A percentile compares a stretch with the other conserved stretches of the same genome.
Conservation (phyloP, 2,888 invertebrate species). For the Caenorhabditis imperialis region DNA sequence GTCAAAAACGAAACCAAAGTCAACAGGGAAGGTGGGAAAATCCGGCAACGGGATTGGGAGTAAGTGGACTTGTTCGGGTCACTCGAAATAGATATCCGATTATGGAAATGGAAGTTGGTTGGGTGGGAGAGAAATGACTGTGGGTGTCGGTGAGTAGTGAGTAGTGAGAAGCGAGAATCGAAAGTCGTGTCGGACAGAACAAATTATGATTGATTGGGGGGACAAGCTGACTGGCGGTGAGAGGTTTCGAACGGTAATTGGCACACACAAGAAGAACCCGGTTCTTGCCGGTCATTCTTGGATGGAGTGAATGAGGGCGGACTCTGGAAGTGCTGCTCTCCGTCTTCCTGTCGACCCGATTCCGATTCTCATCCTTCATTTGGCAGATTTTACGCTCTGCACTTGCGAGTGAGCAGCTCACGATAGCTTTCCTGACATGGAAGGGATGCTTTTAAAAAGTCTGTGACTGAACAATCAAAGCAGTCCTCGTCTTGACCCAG, state of each 20-base stretch:
- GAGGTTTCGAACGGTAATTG: constrained; percentile 53
- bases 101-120: constrained; percentile 30
- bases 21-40: neutral
- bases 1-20: neutral
- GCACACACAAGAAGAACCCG: no score
- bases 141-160: constrained; percentile 20
- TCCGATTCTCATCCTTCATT: no score
- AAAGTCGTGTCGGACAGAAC: constrained; percentile 33
- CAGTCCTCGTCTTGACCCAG: no score
- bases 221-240: constrained; percentile 5
- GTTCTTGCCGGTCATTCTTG: no score
- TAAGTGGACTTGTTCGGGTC: constrained; percentile 20
- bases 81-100: constrained; percentile 33
- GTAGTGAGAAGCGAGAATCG: constrained; percentile 12
- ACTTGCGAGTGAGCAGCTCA: no score
- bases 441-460: no score
- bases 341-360: no score
- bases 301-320: no score
- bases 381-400: no score
- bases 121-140: constrained; percentile 7
- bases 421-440: no score
- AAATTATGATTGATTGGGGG: constrained; percentile 50
- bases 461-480: no score
- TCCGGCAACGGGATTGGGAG: neutral
- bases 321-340: no score